Base-by-base conservation (phyloP, 2,888 invertebrate species). In the Brachypterus glaber region DNA sequence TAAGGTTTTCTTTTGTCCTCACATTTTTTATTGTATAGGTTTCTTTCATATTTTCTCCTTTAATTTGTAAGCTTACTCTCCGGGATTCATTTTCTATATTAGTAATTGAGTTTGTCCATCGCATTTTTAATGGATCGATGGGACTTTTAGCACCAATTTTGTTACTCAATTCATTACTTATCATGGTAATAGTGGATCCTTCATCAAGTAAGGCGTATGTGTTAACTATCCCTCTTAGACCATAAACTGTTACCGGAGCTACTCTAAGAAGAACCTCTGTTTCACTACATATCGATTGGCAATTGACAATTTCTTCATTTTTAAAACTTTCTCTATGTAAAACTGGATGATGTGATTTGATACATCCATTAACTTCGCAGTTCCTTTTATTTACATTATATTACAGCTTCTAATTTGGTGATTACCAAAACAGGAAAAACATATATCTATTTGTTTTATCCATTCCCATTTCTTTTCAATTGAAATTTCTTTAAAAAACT, bases 21-120 rank as follows among this genome's bases (percentile, higher is more conserved):
- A 24, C 8, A n/a, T n/a, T 35, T 47, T 43, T 14, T 44, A 21
- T 25, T 44, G 39, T 1, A 35, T 42, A 1, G 37, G 37, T 11
- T 24, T 17, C 15, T n/a, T n/a, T n/a, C n/a, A n/a, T 39, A 43
- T 24, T 43, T 45, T 5, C 24, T 17, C 27, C 45, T 41, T 4
- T 40, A 13, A 25, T n/a, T n/a, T n/a, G n/a, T n/a, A n/a, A n/a
- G n/a, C n/a, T n/a, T n/a, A n/a, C n/a, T 3, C 17, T 34, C 4
- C 9, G 21, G 7, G 15, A 35, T 4, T 25, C 12, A 9, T 16
- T 7, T 4, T 39, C 21, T 30, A 11, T 17, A 14, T 18, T 33
- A 9, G 25, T 30, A 5, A 29, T 24, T n/a, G n/a, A n/a, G n/a
- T n/a, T n/a, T n/a, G n/a, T n/a, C n/a, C n/a, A n/a, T n/a, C n/a